A percentile compares a stretch with the other conserved stretches of the same genome.
Conservation (phyloP, 2,797 vertebrate species). For the Lemur catta region DNA sequence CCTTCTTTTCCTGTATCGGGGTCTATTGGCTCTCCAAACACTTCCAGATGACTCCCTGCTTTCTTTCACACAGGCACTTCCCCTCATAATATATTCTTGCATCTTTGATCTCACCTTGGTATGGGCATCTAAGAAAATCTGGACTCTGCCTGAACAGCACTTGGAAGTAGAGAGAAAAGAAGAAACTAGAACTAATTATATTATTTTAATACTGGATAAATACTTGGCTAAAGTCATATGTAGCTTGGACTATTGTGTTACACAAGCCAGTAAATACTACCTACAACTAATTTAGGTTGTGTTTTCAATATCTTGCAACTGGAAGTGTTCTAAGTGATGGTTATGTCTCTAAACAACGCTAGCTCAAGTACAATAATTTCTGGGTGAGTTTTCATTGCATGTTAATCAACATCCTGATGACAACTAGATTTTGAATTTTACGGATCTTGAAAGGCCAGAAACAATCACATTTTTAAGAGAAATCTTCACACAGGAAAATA, state of each 20-base stretch:
- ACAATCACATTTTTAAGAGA: not conserved
- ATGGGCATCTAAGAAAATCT: not conserved
- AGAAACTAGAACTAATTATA: not conserved
- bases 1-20: not conserved
- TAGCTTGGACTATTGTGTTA: not conserved
- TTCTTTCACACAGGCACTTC: not conserved
- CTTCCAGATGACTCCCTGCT: not conserved
- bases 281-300: not conserved
- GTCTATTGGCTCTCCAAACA: not conserved
- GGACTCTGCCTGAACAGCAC: not conserved
- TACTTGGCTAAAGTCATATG: not conserved
- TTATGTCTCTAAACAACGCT: not conserved
- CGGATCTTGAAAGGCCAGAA: not conserved
- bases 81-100: not conserved
- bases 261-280: not conserved
- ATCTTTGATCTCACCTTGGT: not conserved
- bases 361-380: not conserved
- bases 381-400: not conserved
- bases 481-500: not conserved
- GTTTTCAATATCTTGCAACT: not conserved
- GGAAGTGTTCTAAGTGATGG: not conserved
- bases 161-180: not conserved
- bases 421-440: not conserved
- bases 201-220: not conserved
- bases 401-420: not conserved